A percentile compares a stretch with the other conserved stretches of the same genome.
These are phyloP conservation scores for Patella pellucida DNA, from an alignment of 2,888 invertebrate species.

Conservation along the genomic window DNA sequence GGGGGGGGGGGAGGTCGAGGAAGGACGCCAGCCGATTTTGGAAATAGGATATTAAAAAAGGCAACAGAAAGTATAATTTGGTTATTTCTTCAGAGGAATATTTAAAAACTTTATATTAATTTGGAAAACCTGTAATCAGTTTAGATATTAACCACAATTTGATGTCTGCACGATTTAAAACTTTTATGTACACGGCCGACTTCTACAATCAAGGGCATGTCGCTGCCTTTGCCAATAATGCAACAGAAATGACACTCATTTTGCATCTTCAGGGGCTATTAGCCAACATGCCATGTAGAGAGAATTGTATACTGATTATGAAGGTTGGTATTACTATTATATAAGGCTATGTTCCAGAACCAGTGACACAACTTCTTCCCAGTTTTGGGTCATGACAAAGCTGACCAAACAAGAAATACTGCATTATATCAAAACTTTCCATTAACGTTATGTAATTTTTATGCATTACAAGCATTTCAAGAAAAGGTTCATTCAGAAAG, in stretches of 20 bases:
- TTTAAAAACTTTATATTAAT: too few relatives aligned
- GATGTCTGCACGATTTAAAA: too few relatives aligned
- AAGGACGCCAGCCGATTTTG: too few relatives aligned
- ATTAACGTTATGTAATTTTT: neutral
- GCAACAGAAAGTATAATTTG: too few relatives aligned
- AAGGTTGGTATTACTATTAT: neutral
- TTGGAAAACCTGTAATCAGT: too few relatives aligned
- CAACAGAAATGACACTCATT: neutral
- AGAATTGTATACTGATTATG: neutral
- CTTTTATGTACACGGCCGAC: too few relatives aligned
- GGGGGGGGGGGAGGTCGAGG: too few relatives aligned
- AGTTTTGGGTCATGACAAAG: neutral
- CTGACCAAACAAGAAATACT: neutral
- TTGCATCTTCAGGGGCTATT: neutral
- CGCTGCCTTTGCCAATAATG: too few relatives aligned
- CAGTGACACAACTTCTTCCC: neutral
- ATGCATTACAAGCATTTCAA: conserved; percentile 1
- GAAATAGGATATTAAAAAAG: too few relatives aligned
- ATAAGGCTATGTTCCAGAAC: neutral
- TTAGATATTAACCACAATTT: neutral
- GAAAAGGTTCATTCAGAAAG: neutral
- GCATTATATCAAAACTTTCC: neutral
- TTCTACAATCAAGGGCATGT: too few relatives aligned
- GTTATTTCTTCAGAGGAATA: too few relatives aligned
- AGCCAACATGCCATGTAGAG: neutral